Evolutionary conservation across 2,113 vertebrate genomes (phyloP), one percentile per base, ranked within the genome.

Genomic region (Zapornia atra): DNA sequence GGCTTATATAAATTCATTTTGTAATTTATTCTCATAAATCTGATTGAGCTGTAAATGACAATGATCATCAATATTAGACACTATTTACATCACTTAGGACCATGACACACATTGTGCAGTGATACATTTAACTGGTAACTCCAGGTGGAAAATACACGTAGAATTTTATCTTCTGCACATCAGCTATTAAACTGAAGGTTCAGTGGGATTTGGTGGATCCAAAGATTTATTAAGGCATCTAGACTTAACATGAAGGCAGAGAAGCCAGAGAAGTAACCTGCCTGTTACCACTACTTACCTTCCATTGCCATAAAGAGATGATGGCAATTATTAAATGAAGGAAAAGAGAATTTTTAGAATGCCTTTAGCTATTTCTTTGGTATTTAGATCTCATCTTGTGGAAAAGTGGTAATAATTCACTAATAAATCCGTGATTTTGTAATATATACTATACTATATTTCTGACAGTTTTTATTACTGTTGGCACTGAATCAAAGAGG

Each of bases 21-120:
- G 12, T 63, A 46, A 31, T 11, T 86, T 56, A 53, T 36, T 70
- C 34, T 70, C 15, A 42, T 64, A 60, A 90, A 56, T 16, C 6
- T 46, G 8, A 24, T 25, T 72, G 6, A 75, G 12, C 21, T 60
- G 15, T 26, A 76, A 57, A 28, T 36, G 53, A 34, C 11, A 80
- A 8, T 19, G 72, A 5, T 31, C 3, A 53, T 68, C 54, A 75
- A 15, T 64, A 77, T 48, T 53, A 29, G 16, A 42, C 12, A 42
- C 60, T 38, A 1, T 61, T 73, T 61, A 42, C 33, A 22, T 0
- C 0, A 7, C 14, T 54, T 38, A 53, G 28, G 31, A 44, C 21
- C 24, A 18, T 31, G 11, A 1, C 29, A 28, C 10, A 42, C 6
- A 5, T 3, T 19, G 3, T 61, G 50, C 12, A 36, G 61, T 1